Base-by-base conservation (phyloP, 2,797 vertebrate genomes). In the Pseudotriccus pelzelni region DNA sequence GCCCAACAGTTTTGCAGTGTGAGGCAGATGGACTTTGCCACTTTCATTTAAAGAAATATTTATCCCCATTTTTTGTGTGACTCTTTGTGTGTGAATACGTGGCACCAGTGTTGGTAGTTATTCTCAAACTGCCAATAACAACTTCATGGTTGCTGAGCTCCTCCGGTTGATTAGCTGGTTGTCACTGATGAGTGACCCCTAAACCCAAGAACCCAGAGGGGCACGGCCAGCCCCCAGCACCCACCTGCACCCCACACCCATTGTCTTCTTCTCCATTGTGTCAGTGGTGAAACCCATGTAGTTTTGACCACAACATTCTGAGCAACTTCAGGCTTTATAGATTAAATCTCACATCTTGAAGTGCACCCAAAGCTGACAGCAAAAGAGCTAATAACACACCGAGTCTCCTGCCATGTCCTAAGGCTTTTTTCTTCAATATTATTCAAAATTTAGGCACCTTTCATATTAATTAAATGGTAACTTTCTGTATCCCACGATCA, bases 401-500 rank as follows among this genome's bases (percentile, higher is more conserved):
- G 9, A 93, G 72, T 89, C 90, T 95, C 92, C 82, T 87, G 89
- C 75, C 84, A 92, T 25, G 0, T 92, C 95, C 95, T 96, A 58
- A 92, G 94, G 92, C 90, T 92, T 91, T 95, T 95, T 95, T 84
- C 89, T 87, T 94, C 89, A 78, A 73, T 89, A 89, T 95, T 95
- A 96, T 93, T 97, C 93, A 96, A 96, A 96, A 92, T 95, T 76
- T 95, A 91, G 94, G 93, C 92, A 88, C 82, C 94, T 91, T 93
- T 96, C 81, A 75, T 94, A 93, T 87, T 97, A 97, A 97, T 97
- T 96, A 97, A 96, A 96, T 93, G 95, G 95, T 66, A 96, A 96
- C 92, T 95, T 95, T 94, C 94, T 96, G 91, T 94, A 93, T 94
- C 82, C 79, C 76, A 66, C 2, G 34, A 96, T 95, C 96, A 96